Evolutionary conservation across 2,113 vertebrate species (phyloP), one percentile per base, ranked within the genome.

Genomic region (Oophaga pumilio): DNA sequence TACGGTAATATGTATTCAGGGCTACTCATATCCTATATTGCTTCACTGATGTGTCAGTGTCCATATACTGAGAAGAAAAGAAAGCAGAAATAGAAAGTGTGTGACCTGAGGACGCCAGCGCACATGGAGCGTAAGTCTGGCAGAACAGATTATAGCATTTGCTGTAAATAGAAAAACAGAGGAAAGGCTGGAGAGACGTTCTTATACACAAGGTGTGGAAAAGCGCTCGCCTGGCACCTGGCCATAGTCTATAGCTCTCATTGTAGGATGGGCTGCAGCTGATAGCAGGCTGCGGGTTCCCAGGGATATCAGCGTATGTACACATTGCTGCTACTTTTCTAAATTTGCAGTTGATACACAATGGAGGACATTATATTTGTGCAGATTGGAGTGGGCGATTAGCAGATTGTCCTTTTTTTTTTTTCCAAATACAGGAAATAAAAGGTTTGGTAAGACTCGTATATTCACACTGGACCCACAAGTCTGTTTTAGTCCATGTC

Each of bases 111-210:
- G 69, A 74, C 43, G 18, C 8, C 71, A 4, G 17, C 4, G 20
- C 18, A 22, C 1, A 22, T 20, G 71, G 17, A 74, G 50, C 33
- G 10, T 22, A 50, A 50, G 43, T 49, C 17, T 74, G 28, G 28
- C 17, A 73, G 69, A 73, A 73, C 1, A 73, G 69, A 73, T 73
- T 73, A 49, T 49, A 73, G 17, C 33, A 73, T 10, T 20, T 15
- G 78, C 78, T 64, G 80, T 43, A 49, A 82, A 64, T 50, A 80
- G 24, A 53, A 60, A 57, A 56, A 66, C 33, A 22, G 53, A 64
- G 80, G 53, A 66, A 13, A 64, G 59, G 22, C 80, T 82, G 80
- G 12, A 22, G 22, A 62, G 60, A 14, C 33, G 60, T 82, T 20
- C 64, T 82, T 14, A 66, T 82, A 62, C 57, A 18, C 9, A 73